Evolutionary conservation across 2,113 vertebrate genomes (phyloP).

Genomic region (Cavia aperea): DNA sequence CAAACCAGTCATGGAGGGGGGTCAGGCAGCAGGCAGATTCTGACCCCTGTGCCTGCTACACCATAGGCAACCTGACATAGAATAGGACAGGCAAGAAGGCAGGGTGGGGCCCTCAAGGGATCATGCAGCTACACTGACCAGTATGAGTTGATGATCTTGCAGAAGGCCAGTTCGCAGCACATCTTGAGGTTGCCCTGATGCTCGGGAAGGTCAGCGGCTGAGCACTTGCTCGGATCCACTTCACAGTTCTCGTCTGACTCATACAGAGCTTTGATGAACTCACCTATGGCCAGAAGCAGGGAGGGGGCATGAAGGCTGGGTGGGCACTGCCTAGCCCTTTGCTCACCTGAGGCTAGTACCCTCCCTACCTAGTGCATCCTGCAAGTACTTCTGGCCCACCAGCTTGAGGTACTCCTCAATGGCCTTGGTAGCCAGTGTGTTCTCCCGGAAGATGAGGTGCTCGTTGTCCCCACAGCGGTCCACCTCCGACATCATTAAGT

Average conservation of each 20-base stretch:
- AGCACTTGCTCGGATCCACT: conserved; percentile 95
- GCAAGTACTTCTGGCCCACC: conserved; percentile 98
- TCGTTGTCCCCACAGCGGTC: conserved; percentile 98
- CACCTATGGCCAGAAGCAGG: conserved; percentile 76
- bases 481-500: conserved; percentile 99
- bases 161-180: conserved; percentile 99
- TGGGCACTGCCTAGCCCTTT: neutral
- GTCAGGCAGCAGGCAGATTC: neutral
- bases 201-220: conserved; percentile 87
- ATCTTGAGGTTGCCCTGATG: conserved; percentile 99
- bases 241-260: conserved; percentile 99
- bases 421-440: conserved; percentile 96
- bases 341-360: neutral
- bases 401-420: conserved; percentile 99
- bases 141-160: conserved; percentile 99
- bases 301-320: neutral
- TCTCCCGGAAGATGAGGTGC: conserved; percentile 99
- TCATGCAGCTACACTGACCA: conserved; percentile 77
- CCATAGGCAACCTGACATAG: fast-evolving
- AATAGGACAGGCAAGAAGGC: fast-evolving
- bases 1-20: neutral
- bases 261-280: conserved; percentile 98
- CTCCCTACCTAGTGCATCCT: conserved; percentile 93
- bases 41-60: neutral
- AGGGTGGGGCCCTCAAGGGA: fast-evolving